Percentiles rank a stretch among this genome's conserved stretches.
These are phyloP conservation scores for Papilio dardanus DNA, from an alignment of 1,140 invertebrate genomes.

Conservation along the genomic window DNA sequence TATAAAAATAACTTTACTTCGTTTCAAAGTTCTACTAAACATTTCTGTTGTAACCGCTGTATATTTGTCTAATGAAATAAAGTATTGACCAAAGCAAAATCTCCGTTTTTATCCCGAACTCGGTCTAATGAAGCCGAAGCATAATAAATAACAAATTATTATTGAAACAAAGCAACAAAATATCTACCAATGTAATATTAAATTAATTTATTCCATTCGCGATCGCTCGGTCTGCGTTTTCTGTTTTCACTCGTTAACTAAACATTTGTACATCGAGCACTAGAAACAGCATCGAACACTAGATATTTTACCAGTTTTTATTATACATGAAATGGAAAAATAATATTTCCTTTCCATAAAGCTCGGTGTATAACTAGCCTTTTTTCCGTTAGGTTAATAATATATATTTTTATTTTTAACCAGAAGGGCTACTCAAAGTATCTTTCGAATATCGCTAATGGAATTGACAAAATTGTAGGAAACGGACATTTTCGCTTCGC, in stretches of 20 bases:
- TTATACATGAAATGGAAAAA: constrained; percentile 26
- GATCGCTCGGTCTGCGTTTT: not conserved
- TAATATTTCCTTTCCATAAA: constrained; percentile 27
- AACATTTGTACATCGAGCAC: too few species aligned
- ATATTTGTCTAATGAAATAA: too few species aligned
- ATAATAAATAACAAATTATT: not conserved
- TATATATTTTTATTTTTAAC: constrained; percentile 11
- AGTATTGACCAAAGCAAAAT: too few species aligned
- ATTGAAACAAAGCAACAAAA: not conserved
- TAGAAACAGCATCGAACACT: not conserved
- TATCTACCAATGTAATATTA: not conserved
- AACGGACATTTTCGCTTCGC: too few species aligned
- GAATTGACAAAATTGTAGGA: too few species aligned
- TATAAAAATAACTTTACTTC: too few species aligned
- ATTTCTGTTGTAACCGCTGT: too few species aligned
- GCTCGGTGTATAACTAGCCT: constrained; percentile 17
- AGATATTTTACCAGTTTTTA: constrained; percentile 10
- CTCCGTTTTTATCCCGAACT: too few species aligned
- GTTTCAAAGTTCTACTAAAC: too few species aligned
- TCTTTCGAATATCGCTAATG: too few species aligned
- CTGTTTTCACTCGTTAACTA: not conserved
- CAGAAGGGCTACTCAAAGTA: not conserved
- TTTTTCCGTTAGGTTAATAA: not conserved
- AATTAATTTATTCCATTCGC: not conserved
- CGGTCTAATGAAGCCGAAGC: too few species aligned